Evolutionary conservation across 2,888 invertebrate species (phyloP), one percentile per base, ranked within the genome.

Genomic region (Cheilosia grossa): DNA sequence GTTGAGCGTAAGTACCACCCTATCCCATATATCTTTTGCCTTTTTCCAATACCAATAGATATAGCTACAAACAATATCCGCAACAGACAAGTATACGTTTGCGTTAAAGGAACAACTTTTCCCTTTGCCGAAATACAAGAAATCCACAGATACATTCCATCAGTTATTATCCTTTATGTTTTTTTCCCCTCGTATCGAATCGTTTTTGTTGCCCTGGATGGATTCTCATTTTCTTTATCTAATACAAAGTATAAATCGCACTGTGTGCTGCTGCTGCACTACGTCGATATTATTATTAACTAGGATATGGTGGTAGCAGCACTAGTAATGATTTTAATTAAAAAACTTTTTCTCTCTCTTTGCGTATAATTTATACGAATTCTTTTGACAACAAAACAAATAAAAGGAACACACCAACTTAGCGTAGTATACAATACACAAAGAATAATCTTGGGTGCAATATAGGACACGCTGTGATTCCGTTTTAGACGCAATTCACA

Each of bases 241-340:
- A 37, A 37, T 42, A 21, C 42, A 9, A 9, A 30, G 9, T 9
- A 30, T 66, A 37, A 13, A 17, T 47, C 17, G 19, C 64, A 47
- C 5, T 24, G 21, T 42, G 24, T 27, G 47, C 58, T 27, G 56
- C 30, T 30, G 63, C 51, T 63, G 63, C 58, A 63, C 58, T 30
- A 53, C 66, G 53, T 70, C 69, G 64, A 69, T 80, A 72, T 67
- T 75, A 72, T 47, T 30, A 72, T 47, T 30, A 53, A 33, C 37
- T 33, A 13, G 30, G 56, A 47, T 75, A 75, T 59, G 42, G 30
- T 49, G 24, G 15, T 42, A 19, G 4, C 17, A 58, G 37, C 27
- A 67, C 44, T 33, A 66, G 51, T 80, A 81, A 85, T 85, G 81
- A 75, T 81, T 85, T 85, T 85, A 85, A 85, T 85, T 85, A 85